Evolutionary conservation across 2,888 invertebrate species (phyloP).

Genomic region (Elysia crispata): DNA sequence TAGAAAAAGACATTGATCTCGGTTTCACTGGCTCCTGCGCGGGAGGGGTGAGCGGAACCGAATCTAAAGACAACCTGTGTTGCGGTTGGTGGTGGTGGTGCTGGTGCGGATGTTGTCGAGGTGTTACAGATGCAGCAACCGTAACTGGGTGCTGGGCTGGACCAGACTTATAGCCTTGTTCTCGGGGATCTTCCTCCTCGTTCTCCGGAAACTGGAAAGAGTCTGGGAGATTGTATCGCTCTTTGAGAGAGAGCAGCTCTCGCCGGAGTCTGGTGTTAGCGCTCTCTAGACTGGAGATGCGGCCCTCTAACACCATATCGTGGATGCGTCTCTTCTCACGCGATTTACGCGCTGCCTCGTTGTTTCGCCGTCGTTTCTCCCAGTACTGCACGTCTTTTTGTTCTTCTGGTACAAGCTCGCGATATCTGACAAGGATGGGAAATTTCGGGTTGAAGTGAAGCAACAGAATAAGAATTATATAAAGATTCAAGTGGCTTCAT

Average conservation of each 20-base stretch:
- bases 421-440: conserved; percentile 86
- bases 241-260: conserved; percentile 93
- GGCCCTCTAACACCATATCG: conserved; percentile 96
- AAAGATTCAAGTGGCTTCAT: neutral
- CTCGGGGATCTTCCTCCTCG: conserved; percentile 16
- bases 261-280: conserved; percentile 96
- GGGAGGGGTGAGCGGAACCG: neutral
- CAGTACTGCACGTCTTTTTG: conserved; percentile 98
- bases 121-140: conserved; percentile 10
- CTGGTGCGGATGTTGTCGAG: neutral
- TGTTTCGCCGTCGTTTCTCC: conserved; percentile 96
- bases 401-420: conserved; percentile 97
- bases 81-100: neutral
- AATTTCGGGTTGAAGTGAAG: conserved; percentile 70
- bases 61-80: neutral
- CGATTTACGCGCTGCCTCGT: conserved; percentile 95
- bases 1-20: neutral
- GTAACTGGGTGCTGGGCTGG: neutral
- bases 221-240: conserved; percentile 81
- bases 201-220: conserved; percentile 51
- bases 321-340: conserved; percentile 97
- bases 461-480: neutral
- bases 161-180: neutral
- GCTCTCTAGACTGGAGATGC: conserved; percentile 94
- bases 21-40: neutral